Conservation (phyloP, 1,140 invertebrate species). For the Drosophila chauvacae region DNA sequence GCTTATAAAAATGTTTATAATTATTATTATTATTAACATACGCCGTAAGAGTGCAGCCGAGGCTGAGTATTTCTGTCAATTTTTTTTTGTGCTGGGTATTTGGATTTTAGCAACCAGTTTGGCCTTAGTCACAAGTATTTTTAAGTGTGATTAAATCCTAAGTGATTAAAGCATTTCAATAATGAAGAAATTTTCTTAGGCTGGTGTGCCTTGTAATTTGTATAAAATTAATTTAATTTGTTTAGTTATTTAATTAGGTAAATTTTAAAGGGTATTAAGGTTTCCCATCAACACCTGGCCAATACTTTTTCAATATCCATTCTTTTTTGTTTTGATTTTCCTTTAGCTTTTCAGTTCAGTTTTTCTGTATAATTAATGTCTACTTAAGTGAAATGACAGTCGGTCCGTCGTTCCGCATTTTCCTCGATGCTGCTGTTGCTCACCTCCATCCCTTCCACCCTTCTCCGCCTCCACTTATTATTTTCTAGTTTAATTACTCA, state of each 20-base stretch:
- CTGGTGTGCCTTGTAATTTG: neutral
- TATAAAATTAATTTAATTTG: neutral
- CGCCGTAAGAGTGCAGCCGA: slow-evolving; percentile 10
- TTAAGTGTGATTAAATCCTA: neutral
- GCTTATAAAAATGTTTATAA: slow-evolving; percentile 53
- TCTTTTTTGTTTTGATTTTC: slow-evolving; percentile 26
- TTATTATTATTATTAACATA: slow-evolving; percentile 64
- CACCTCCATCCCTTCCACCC: neutral
- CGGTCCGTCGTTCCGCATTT: slow-evolving; percentile 47
- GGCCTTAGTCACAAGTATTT: neutral
- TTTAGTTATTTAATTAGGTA: neutral
- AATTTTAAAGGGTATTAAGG: slow-evolving; percentile 1
- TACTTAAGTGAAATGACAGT: slow-evolving; percentile 77
- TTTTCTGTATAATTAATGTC: slow-evolving; percentile 75
- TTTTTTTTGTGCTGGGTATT: slow-evolving; percentile 5
- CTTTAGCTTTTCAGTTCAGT: slow-evolving; percentile 35
- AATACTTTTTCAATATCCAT: slow-evolving; percentile 18
- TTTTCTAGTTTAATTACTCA: slow-evolving; percentile 75
- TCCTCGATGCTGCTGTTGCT: neutral
- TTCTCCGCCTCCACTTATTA: neutral
- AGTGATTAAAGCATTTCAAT: neutral
- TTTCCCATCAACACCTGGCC: neutral
- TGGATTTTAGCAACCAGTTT: slow-evolving; percentile 9
- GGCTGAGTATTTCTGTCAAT: slow-evolving; percentile 6
- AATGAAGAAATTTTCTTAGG: neutral